phyloP scores from a whole-genome alignment of 2,797 vertebrate species.

The Scomberomorus guttatus region DNA sequence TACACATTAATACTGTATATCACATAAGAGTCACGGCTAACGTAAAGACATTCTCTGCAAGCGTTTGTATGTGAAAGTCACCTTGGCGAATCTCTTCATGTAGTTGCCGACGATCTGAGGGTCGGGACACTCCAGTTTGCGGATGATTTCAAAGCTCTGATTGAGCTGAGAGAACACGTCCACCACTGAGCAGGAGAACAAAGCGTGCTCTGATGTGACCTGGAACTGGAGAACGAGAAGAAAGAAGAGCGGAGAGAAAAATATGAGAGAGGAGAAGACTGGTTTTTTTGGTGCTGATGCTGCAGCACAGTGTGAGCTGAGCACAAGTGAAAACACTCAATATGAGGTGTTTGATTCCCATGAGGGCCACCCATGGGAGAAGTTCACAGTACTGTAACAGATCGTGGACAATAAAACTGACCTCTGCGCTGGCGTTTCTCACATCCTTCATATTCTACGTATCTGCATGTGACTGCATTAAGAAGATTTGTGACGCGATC shows the following conservation, averaged over 20 bases:
- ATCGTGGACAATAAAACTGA: slow-evolving; percentile 15
- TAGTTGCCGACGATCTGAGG: slow-evolving; percentile 98
- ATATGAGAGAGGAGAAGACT: slow-evolving; percentile 31
- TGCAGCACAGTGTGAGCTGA: too few species aligned
- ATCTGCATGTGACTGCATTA: slow-evolving; percentile 19
- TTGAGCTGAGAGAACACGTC: slow-evolving; percentile 99
- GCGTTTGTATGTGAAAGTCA: slow-evolving; percentile 61
- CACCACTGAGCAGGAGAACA: slow-evolving; percentile 98
- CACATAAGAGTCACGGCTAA: neutral
- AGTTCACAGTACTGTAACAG: neutral
- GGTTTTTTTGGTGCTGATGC: slow-evolving; percentile 17
- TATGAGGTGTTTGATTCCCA: slow-evolving; percentile 1
- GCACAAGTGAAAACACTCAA: slow-evolving; percentile 7
- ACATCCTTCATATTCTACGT: neutral
- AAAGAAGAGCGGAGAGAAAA: slow-evolving; percentile 20
- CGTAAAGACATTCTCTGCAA: slow-evolving; percentile 8
- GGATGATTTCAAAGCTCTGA: slow-evolving; percentile 98
- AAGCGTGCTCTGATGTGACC: slow-evolving; percentile 94
- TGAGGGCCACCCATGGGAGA: neutral
- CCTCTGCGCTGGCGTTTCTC: neutral
- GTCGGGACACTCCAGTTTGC: slow-evolving; percentile 96
- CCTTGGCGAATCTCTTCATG: slow-evolving; percentile 98
- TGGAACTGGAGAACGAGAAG: slow-evolving; percentile 89
- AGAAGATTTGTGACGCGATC: slow-evolving; percentile 18
- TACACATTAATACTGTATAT: neutral